These are phyloP conservation scores for Corythornis madagascariensis DNA, from an alignment of 2,113 vertebrate species.

Conservation along the genomic window DNA sequence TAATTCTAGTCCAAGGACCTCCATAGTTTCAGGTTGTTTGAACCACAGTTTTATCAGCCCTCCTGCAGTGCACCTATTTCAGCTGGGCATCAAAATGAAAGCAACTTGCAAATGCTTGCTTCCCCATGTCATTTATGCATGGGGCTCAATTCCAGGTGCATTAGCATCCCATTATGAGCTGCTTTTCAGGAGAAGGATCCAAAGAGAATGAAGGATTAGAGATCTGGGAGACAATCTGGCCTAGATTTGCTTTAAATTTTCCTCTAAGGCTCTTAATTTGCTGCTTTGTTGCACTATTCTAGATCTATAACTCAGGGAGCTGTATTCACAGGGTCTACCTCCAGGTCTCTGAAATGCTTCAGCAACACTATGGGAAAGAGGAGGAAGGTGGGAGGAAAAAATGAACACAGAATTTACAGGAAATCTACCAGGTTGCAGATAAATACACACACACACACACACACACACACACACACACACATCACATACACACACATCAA, in stretches of 20 bases:
- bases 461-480: fast-evolving
- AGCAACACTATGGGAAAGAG: not conserved
- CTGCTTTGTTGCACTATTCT: not conserved
- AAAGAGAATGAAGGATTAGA: slow-evolving; percentile 18
- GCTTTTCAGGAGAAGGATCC: not conserved
- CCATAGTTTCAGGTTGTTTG: fast-evolving
- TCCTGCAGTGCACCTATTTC: not conserved
- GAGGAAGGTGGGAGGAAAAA: not conserved
- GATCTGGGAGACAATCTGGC: not conserved
- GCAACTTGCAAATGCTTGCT: not conserved
- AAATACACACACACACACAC: not conserved
- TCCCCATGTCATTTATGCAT: not conserved
- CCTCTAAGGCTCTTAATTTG: not conserved
- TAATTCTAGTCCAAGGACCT: not conserved
- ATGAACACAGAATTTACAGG: not conserved
- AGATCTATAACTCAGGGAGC: not conserved
- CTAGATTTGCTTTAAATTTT: not conserved
- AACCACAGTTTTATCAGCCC: not conserved
- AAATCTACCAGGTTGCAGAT: not conserved
- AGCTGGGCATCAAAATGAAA: not conserved
- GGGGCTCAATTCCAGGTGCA: slow-evolving; percentile 35
- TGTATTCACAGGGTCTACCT: not conserved
- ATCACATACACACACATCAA: not conserved
- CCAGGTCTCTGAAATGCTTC: not conserved
- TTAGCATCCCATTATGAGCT: not conserved